These are phyloP conservation scores for Apostichopus leukothele DNA, from an alignment of 53 echinoderm and acorn worm species.

Conservation along the genomic window DNA sequence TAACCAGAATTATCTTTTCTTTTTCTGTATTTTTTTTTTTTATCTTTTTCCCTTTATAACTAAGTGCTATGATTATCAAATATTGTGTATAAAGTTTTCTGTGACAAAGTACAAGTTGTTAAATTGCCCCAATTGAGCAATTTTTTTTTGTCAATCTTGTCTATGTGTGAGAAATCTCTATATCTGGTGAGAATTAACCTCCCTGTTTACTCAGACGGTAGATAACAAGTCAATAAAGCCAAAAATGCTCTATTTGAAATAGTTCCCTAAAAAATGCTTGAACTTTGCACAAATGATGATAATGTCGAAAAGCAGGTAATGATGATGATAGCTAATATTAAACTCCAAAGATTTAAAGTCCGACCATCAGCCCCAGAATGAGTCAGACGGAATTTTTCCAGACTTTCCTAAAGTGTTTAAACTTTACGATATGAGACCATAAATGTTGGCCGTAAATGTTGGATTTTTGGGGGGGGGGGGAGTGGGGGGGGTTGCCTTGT, in stretches of 20 bases:
- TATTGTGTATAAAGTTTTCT: constrained; percentile 17
- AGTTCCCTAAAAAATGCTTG: constrained; percentile 31
- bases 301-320: constrained; percentile 17
- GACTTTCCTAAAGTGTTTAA: no score
- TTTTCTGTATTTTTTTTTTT: background rate
- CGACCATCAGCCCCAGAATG: no score
- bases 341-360: no score
- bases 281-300: constrained; percentile 47
- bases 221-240: constrained; percentile 46
- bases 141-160: constrained; percentile 16
- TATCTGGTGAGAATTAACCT: background rate
- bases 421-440: no score
- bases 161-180: constrained; percentile 25
- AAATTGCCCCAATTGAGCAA: constrained; percentile 4
- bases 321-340: no score
- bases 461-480: no score
- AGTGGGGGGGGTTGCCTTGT: no score
- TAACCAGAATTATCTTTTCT: background rate
- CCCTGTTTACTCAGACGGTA: constrained; percentile 1
- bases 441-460: no score
- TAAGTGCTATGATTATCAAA: constrained; percentile 35
- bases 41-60: background rate
- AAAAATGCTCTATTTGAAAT: constrained; percentile 24
- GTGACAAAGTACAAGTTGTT: constrained; percentile 37
- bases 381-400: no score